Percentiles rank a stretch among this genome's conserved stretches.
phyloP scores from a whole-genome alignment of 2,113 vertebrate species.

The Chloebia gouldiae region DNA sequence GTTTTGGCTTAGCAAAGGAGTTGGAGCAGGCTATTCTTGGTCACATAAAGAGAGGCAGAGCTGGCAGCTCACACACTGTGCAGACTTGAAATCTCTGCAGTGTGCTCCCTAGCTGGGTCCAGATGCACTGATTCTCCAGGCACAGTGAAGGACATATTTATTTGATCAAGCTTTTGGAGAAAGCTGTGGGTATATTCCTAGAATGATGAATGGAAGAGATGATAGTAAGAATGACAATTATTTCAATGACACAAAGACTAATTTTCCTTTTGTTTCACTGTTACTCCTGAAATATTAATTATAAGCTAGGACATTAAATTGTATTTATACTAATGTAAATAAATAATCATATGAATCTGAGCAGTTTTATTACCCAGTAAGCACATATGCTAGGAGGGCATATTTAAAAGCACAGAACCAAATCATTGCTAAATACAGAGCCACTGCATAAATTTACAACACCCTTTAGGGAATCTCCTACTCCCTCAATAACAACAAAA shows the following conservation, averaged over 20 bases:
- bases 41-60: conserved; percentile 6
- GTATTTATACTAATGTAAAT: neutral
- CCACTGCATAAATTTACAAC: neutral
- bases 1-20: neutral
- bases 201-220: neutral
- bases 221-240: neutral
- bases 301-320: neutral
- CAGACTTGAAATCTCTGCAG: conserved; percentile 8
- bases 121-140: neutral
- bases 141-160: neutral
- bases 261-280: neutral
- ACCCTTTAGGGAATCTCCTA: neutral
- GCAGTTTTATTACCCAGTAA: neutral
- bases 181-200: neutral
- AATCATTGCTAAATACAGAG: neutral
- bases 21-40: conserved; percentile 2
- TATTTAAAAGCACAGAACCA: neutral
- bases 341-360: neutral
- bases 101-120: neutral
- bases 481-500: neutral
- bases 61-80: neutral
- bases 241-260: neutral
- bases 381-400: neutral
- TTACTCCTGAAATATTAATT: neutral
- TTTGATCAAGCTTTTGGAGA: conserved; percentile 12